These are phyloP conservation scores for Heliothis peltigera DNA, from an alignment of 2,888 invertebrate genomes.

Conservation along the genomic window DNA sequence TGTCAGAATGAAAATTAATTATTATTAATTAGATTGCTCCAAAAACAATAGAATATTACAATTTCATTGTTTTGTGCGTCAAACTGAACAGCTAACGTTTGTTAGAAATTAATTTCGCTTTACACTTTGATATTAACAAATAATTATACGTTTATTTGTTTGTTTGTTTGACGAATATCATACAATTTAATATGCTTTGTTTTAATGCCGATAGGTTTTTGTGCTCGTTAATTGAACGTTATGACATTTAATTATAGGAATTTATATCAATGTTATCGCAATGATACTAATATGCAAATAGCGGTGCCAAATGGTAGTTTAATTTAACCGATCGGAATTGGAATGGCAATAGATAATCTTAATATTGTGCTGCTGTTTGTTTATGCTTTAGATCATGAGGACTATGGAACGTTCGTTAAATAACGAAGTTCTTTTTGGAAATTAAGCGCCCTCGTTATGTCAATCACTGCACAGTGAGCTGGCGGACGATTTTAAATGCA, in stretches of 20 bases:
- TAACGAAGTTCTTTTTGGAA: no score
- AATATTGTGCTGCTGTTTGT: constrained; percentile 21
- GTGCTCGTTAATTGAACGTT: constrained; percentile 5
- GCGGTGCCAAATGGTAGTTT: constrained; percentile 16
- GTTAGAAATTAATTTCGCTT: constrained; percentile 2
- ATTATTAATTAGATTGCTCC: not conserved
- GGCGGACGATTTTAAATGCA: no score
- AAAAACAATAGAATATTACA: not conserved
- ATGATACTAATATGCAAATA: constrained; percentile 49
- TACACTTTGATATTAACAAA: constrained; percentile 3
- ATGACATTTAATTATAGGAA: constrained; percentile 18
- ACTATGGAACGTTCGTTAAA: no score
- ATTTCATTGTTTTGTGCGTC: not conserved
- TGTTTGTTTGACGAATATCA: constrained; percentile 13
- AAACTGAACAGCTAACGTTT: constrained; percentile 13
- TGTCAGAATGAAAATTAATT: not conserved
- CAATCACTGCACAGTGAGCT: no score
- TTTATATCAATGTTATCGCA: constrained; percentile 33
- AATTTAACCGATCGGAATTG: constrained; percentile 25
- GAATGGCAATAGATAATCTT: constrained; percentile 29
- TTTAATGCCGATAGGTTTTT: constrained; percentile 2
- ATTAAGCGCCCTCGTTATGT: no score
- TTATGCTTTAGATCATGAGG: not conserved
- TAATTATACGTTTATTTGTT: constrained; percentile 2
- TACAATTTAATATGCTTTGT: constrained; percentile 14